Conservation (phyloP, 2,113 vertebrate species). For the Tychaedon coryphoeus region DNA sequence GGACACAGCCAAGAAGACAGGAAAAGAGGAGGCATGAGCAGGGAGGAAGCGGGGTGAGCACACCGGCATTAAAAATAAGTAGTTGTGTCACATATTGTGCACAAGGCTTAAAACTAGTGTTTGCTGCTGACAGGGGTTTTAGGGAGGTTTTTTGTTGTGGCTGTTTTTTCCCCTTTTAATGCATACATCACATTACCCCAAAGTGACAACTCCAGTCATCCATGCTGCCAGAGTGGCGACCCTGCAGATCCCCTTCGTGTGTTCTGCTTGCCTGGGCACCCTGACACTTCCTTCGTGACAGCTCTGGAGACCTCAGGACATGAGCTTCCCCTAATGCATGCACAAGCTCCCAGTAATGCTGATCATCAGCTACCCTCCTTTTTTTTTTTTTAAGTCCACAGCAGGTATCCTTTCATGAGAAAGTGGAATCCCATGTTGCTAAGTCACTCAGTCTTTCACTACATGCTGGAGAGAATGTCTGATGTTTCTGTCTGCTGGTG, state of each 20-base stretch:
- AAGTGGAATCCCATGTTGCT: background rate
- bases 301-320: conserved; percentile 20
- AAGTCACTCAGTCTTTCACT: background rate
- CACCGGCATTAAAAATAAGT: background rate
- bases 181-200: conserved; percentile 25
- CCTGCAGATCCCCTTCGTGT: conserved; percentile 35
- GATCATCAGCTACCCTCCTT: background rate
- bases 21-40: background rate
- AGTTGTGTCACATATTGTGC: background rate
- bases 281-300: conserved; percentile 34
- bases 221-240: background rate
- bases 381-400: background rate
- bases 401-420: background rate
- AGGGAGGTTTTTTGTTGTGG: background rate
- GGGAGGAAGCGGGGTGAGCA: background rate
- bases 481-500: conserved; percentile 9
- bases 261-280: conserved; percentile 57
- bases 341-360: background rate
- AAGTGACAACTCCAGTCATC: conserved; percentile 47
- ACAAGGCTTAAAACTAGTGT: background rate
- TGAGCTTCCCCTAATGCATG: background rate
- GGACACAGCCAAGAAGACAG: background rate
- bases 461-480: background rate
- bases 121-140: background rate
- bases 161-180: background rate